Conservation (phyloP, 1,140 invertebrate genomes). For the Zaprionus davidi region DNA sequence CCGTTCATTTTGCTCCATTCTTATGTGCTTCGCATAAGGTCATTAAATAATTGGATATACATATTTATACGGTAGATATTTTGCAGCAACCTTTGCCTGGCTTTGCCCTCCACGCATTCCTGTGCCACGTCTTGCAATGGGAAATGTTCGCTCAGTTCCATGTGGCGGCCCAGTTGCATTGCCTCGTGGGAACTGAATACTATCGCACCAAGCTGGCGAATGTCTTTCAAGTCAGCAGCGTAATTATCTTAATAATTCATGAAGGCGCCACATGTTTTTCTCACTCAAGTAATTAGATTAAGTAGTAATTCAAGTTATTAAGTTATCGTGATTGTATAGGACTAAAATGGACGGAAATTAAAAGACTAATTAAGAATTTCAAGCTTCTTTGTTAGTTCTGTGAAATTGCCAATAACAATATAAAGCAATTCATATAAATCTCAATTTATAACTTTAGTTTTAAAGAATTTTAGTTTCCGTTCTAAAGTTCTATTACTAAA, state of each 20-base stretch:
- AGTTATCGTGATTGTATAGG: not conserved
- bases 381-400: too few relatives aligned
- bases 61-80: not conserved
- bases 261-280: slow-evolving; percentile 2
- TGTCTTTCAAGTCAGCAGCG: slow-evolving; percentile 8
- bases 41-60: not conserved
- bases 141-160: slow-evolving; percentile 1
- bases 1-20: not conserved
- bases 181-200: slow-evolving; percentile 3
- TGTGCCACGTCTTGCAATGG: not conserved
- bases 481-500: too few relatives aligned
- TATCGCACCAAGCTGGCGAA: slow-evolving; percentile 6
- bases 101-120: not conserved
- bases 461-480: too few relatives aligned
- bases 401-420: too few relatives aligned
- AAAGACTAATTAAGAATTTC: too few relatives aligned
- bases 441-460: too few relatives aligned
- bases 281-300: not conserved
- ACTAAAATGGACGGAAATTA: not conserved
- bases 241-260: slow-evolving; percentile 26
- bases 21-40: not conserved
- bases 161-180: not conserved
- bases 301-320: not conserved
- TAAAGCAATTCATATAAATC: too few relatives aligned
- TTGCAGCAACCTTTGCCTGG: not conserved